Conservation (phyloP, 2,113 vertebrate genomes). For the Callospermophilus lateralis region DNA sequence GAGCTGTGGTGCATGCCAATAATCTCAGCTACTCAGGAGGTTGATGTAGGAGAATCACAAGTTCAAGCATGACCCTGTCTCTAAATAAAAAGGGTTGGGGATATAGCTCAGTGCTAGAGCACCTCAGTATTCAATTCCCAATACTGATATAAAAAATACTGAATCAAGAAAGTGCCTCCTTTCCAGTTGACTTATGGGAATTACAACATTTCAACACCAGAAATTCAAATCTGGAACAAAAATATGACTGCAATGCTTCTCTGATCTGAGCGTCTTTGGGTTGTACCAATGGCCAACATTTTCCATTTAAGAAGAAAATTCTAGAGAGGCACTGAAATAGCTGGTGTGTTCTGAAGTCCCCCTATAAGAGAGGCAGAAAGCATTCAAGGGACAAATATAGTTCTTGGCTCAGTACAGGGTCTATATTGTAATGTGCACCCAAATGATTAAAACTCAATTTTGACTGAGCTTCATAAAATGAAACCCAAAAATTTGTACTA, state of each 20-base stretch:
- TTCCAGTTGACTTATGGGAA: background rate
- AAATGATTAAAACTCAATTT: conserved; percentile 35
- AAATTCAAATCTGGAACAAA: background rate
- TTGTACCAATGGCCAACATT: background rate
- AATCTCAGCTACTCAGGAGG: background rate
- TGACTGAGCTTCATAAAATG: background rate
- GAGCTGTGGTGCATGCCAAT: background rate
- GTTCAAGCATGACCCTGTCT: background rate
- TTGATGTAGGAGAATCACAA: background rate
- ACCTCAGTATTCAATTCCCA: background rate
- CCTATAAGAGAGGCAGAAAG: background rate
- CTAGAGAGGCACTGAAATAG: background rate
- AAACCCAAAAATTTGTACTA: background rate
- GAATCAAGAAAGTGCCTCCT: background rate
- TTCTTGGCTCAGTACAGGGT: background rate
- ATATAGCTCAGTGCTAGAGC: background rate
- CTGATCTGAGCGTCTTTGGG: background rate
- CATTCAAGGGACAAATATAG: background rate
- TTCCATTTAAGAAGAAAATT: background rate
- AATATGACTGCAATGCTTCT: background rate
- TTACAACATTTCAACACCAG: background rate
- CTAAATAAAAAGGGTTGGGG: background rate
- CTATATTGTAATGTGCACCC: background rate
- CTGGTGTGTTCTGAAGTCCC: background rate
- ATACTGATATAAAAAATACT: background rate